Conservation (phyloP, 2,797 vertebrate species). For the Peromyscus attwateri region DNA sequence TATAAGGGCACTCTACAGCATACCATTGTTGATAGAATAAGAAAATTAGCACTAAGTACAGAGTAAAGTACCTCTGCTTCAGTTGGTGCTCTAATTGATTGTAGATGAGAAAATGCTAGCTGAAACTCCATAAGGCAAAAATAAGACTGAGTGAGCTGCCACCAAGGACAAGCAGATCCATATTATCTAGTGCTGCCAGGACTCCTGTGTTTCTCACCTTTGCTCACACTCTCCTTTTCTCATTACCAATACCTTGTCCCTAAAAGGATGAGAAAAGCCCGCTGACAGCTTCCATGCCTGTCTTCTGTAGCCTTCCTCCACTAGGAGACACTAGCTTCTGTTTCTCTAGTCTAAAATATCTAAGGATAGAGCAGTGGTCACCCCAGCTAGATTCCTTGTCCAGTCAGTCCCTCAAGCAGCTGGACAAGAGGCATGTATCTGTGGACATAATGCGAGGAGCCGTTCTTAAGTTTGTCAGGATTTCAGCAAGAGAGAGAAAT, state of each 20-base stretch:
- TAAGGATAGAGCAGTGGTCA: not conserved
- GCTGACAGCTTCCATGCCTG: not conserved
- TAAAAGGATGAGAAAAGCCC: not conserved
- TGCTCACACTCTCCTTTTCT: not conserved
- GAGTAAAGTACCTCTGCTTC: not conserved
- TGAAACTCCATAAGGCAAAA: conserved; percentile 15
- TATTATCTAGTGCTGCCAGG: not conserved
- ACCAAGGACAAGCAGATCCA: not conserved
- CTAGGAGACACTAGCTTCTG: not conserved
- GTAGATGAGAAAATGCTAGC: conserved; percentile 31
- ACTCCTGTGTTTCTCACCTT: not conserved
- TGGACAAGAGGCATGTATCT: not conserved
- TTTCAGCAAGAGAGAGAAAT: not conserved
- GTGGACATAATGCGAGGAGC: not conserved
- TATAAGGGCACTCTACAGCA: not conserved
- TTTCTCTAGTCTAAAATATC: not conserved
- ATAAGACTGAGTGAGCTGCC: not conserved
- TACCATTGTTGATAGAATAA: not conserved
- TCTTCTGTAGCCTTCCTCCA: not conserved
- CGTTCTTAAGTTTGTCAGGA: not conserved
- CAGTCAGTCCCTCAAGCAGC: no score
- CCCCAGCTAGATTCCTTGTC: not conserved
- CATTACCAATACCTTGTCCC: not conserved
- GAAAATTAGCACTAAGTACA: not conserved
- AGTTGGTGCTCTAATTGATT: not conserved